Evolutionary conservation across 2,888 invertebrate species (phyloP).

Genomic region (Nomada hirtipes): DNA sequence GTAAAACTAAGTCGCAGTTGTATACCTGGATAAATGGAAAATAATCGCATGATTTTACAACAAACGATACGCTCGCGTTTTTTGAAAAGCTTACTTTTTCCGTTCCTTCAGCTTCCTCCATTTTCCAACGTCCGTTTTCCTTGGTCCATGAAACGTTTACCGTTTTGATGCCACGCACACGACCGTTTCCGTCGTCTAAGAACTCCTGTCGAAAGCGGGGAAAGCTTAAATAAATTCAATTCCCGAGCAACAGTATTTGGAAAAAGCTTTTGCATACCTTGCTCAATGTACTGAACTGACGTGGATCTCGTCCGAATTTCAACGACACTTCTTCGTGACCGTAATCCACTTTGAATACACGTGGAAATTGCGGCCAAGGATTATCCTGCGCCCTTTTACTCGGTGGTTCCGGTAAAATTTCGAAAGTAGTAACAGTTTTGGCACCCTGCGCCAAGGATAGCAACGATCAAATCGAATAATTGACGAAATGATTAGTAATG

Average conservation of each 20-base stretch:
- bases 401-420: conserved; percentile 97
- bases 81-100: conserved; percentile 85
- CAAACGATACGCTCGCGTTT: not conserved
- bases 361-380: conserved; percentile 99
- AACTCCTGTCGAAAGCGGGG: conserved; percentile 88
- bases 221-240: not conserved
- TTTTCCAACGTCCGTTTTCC: conserved; percentile 96
- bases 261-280: conserved; percentile 85
- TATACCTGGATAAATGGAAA: conserved; percentile 85
- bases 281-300: conserved; percentile 96
- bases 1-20: conserved; percentile 95
- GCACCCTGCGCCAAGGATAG: conserved; percentile 89
- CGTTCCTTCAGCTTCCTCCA: conserved; percentile 93
- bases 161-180: conserved; percentile 95
- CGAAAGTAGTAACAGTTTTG: conserved; percentile 96
- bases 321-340: conserved; percentile 95
- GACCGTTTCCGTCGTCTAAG: conserved; percentile 94
- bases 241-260: not conserved
- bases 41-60: not conserved
- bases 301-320: conserved; percentile 95
- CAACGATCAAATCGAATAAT: not conserved
- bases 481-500: too few relatives aligned
- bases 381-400: conserved; percentile 92
- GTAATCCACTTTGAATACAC: conserved; percentile 98
- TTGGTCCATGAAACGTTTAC: conserved; percentile 97